Base-by-base conservation (phyloP, 1,140 invertebrate genomes). In the Diorhabda elongata region DNA sequence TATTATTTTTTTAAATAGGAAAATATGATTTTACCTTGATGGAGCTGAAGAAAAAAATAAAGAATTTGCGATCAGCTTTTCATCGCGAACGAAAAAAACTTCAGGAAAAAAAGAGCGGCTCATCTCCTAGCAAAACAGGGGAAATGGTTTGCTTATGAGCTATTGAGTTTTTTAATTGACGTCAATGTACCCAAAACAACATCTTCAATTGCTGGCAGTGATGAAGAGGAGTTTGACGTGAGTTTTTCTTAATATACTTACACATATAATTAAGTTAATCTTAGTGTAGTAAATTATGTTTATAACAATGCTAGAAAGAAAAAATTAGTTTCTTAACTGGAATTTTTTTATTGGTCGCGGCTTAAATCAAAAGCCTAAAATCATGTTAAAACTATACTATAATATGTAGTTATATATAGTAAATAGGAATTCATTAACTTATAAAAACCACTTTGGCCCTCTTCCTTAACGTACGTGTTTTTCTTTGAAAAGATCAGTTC, bases 11-110 rank as follows among this genome's bases (percentile, higher is more conserved):
- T n/a, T 57, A n/a, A n/a, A n/a, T 57, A 57, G 5, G 26, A 57
- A 61, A 45, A 45, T 64, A 64, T 43, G 44, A 64, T 45, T 64
- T 44, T 64, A 64, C 62, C 6, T 26, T 64, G 11, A 47, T 64
- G n/a, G 62, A 64, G 44, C 9, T 52, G 44, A 47, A 56, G 44
- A 64, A 64, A 26, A 64, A 47, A 64, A 64, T 64, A 3, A 61
- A 61, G 42, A 26, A 26, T 26, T 26, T 26, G 26, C 26, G 26
- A 26, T 26, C 26, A 26, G 26, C 26, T 26, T 26, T 26, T 26
- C 26, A 26, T 26, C 26, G 1, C 26, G 26, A 26, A 26, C 26
- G 26, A 26, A 60, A 60, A 42, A 60, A 60, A 60, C 42, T 60
- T 7, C 9, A 60, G 41, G 8, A 9, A 41, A 60, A 60, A 41